Conservation (phyloP, 2,113 vertebrate species). For the Chroicocephalus ridibundus region DNA sequence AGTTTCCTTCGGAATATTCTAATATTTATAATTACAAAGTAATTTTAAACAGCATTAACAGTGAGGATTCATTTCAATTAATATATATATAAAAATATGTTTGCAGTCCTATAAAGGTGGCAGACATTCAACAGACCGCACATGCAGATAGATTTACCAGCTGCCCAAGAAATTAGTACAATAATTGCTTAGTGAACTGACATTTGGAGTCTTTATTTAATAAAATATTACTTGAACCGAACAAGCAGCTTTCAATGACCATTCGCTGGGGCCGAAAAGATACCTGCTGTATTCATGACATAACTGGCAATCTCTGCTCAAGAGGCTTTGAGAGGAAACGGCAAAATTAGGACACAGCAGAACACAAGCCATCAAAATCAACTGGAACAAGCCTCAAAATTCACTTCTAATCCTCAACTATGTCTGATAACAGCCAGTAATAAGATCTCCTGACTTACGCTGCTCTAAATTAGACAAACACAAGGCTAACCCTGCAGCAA, state of each 20-base stretch:
- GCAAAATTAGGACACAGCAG: neutral
- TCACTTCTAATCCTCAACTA: neutral
- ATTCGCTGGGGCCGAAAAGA: neutral
- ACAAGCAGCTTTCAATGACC: neutral
- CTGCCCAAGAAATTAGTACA: neutral
- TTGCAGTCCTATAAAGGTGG: neutral
- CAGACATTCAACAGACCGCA: neutral
- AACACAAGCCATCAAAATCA: neutral
- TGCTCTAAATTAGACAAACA: conserved; percentile 4
- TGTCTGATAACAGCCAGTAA: neutral
- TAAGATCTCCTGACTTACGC: neutral
- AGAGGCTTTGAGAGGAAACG: neutral
- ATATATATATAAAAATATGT: neutral
- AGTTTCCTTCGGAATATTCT: neutral
- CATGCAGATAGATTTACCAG: neutral
- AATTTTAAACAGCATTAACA: neutral
- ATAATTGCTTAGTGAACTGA: neutral
- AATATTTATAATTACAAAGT: neutral
- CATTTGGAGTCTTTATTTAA: neutral
- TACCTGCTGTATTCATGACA: neutral
- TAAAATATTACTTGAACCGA: neutral
- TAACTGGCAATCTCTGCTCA: neutral
- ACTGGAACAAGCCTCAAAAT: neutral
- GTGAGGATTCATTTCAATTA: neutral
- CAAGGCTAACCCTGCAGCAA: conserved; percentile 21